Conservation (phyloP, 1,140 invertebrate genomes). For the Heliconius hermathena region DNA sequence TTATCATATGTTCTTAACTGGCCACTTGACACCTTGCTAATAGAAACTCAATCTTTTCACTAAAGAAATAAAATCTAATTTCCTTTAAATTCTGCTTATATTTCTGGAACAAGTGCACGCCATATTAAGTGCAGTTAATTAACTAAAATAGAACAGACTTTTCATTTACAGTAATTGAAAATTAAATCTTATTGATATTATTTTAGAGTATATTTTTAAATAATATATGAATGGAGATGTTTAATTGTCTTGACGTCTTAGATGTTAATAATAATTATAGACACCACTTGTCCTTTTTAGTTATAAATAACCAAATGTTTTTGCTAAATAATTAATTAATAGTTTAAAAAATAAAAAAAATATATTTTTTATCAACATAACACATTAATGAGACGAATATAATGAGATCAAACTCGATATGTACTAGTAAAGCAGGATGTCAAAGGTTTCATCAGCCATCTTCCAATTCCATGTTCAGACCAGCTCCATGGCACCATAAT, state of each 20-base stretch:
- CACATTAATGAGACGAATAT: no score
- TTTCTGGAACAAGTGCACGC: constrained; percentile 38
- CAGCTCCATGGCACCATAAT: no score
- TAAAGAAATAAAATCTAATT: background rate
- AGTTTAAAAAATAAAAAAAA: no score
- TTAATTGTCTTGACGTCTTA: constrained; percentile 28
- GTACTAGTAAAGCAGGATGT: no score
- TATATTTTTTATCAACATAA: no score
- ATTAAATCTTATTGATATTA: background rate
- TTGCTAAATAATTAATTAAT: no score
- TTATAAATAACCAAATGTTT: background rate
- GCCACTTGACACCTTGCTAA: constrained; percentile 20
- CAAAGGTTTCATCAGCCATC: no score
- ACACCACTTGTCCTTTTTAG: background rate
- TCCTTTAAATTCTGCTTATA: background rate
- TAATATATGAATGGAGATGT: constrained; percentile 7
- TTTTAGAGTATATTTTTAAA: constrained; percentile 14
- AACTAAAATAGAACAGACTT: constrained; percentile 38
- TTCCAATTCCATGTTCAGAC: no score
- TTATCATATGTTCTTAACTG: constrained; percentile 37
- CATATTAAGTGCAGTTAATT: constrained; percentile 41
- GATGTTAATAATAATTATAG: constrained; percentile 4
- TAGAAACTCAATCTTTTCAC: background rate
- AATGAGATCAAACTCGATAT: no score
- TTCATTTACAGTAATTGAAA: background rate